Conservation (phyloP, 92 coral and sea anemone genomes). For the Bergia sp. region DNA sequence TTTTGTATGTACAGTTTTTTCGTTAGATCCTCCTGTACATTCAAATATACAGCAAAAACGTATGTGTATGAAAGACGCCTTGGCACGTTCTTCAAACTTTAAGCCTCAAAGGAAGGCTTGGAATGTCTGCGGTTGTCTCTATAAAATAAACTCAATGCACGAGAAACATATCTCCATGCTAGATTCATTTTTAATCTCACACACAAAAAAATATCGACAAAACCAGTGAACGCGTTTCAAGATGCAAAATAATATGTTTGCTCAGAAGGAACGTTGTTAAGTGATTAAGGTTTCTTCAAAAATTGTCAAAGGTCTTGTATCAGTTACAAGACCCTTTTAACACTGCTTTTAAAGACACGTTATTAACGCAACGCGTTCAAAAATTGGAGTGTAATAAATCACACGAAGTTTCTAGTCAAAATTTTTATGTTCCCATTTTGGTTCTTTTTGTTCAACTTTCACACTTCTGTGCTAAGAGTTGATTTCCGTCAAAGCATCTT, state of each 20-base stretch:
- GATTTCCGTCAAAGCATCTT: slow-evolving; percentile 26
- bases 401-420: background rate
- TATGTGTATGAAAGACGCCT: too few species aligned
- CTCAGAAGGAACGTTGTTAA: too few species aligned
- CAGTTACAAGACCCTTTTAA: background rate
- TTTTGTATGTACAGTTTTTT: background rate
- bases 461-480: background rate
- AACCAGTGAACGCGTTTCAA: background rate
- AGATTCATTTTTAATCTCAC: background rate
- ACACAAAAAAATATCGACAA: background rate
- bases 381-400: background rate
- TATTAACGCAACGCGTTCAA: background rate
- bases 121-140: background rate
- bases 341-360: slow-evolving; percentile 19
- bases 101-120: background rate
- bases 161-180: background rate
- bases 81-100: background rate
- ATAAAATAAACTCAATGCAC: background rate
- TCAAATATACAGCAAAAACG: too few species aligned
- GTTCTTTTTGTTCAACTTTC: too few species aligned
- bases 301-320: background rate
- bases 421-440: background rate
- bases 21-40: background rate
- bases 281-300: background rate
- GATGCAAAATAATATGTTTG: background rate